A percentile compares a stretch with the other conserved stretches of the same genome.
Evolutionary conservation across 1,140 invertebrate genomes (phyloP).

Genomic region (Drosophila punjabiensis): DNA sequence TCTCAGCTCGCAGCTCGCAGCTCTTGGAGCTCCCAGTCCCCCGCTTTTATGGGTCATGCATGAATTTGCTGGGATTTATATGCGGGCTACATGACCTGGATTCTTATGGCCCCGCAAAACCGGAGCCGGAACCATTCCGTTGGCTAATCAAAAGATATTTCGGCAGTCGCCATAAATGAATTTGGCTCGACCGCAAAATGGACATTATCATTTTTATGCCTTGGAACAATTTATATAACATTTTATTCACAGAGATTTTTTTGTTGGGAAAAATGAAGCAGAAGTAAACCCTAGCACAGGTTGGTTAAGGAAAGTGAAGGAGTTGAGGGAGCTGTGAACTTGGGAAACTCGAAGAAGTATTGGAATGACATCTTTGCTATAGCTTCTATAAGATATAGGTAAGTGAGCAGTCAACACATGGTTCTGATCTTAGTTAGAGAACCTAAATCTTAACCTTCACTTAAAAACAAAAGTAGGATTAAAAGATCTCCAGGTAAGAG

Average conservation of each 20-base stretch:
- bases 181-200: conserved; percentile 35
- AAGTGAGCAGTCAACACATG: neutral
- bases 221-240: conserved; percentile 23
- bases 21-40: neutral
- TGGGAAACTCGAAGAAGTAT: neutral
- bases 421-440: neutral
- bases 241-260: conserved; percentile 9
- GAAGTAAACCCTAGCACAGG: neutral
- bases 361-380: too few relatives aligned
- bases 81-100: conserved; percentile 51
- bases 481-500: neutral
- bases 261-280: neutral
- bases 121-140: conserved; percentile 31
- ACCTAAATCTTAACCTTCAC: too few relatives aligned
- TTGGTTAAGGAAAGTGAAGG: neutral
- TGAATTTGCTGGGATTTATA: conserved; percentile 61
- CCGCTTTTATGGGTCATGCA: conserved; percentile 59
- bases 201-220: conserved; percentile 29
- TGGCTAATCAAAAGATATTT: conserved; percentile 56
- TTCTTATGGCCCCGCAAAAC: conserved; percentile 44
- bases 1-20: too few relatives aligned
- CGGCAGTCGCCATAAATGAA: conserved; percentile 29
- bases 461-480: neutral
- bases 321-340: neutral
- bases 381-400: neutral